Percentiles rank a stretch among this genome's conserved stretches.
Conservation (phyloP, 2,888 invertebrate genomes). For the Hemicrepidius hirtus region DNA sequence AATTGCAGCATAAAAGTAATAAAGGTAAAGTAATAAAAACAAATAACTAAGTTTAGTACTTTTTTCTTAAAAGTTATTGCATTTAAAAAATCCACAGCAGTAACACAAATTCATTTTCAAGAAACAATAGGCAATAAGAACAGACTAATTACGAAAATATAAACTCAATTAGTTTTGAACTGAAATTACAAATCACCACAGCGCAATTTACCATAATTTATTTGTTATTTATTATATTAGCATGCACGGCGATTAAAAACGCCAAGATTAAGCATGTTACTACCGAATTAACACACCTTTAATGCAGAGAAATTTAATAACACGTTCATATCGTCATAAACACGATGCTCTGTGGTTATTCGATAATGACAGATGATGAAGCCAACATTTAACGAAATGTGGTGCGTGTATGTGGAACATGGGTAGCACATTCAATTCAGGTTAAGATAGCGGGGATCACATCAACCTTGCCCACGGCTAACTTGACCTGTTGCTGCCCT, state of each 20-base stretch:
- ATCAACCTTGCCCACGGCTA: conserved; percentile 51
- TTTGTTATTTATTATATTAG: background rate
- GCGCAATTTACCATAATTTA: conserved; percentile 9
- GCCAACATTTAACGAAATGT: conserved; percentile 41
- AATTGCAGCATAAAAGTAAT: no score
- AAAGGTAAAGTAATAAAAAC: no score
- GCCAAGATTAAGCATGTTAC: background rate
- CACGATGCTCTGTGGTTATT: conserved; percentile 34
- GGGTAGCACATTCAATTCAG: conserved; percentile 46
- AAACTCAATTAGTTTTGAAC: conserved; percentile 11
- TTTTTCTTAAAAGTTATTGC: no score
- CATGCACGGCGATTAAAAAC: background rate
- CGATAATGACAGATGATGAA: conserved; percentile 43
- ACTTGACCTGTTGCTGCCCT: conserved; percentile 52
- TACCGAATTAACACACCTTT: conserved; percentile 21
- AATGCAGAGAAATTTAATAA: conserved; percentile 35
- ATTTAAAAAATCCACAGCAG: background rate
- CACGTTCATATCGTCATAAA: conserved; percentile 21
- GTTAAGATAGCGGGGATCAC: conserved; percentile 49
- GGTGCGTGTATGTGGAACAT: conserved; percentile 48
- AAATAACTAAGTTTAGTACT: no score
- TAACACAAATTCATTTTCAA: background rate
- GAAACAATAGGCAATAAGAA: conserved; percentile 21
- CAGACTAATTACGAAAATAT: conserved; percentile 2
- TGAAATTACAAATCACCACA: background rate